Percentiles rank a stretch among this genome's conserved stretches.
These are phyloP conservation scores for Euplexia lucipara DNA, from an alignment of 2,888 invertebrate species.

Conservation along the genomic window DNA sequence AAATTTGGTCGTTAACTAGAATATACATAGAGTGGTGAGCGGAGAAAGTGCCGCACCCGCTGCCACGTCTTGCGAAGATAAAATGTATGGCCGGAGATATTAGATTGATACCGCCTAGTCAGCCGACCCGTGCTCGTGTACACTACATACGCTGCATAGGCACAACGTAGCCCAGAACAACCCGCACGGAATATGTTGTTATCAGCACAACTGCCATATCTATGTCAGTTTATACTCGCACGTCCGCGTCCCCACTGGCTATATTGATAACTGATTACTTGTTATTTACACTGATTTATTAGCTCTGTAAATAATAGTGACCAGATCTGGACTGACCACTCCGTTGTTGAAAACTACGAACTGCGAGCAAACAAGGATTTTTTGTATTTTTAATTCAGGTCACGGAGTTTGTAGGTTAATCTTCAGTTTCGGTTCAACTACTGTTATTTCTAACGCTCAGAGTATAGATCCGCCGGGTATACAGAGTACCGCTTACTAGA, in stretches of 20 bases:
- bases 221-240: conserved; percentile 21
- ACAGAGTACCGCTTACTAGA: conserved; percentile 25
- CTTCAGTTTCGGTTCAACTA: conserved; percentile 30
- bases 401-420: conserved; percentile 46
- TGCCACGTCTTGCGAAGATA: conserved; percentile 54
- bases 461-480: not conserved
- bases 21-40: conserved; percentile 38
- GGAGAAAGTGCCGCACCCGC: conserved; percentile 37
- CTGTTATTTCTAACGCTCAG: conserved; percentile 20
- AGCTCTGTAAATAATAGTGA: conserved; percentile 7
- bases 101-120: conserved; percentile 68
- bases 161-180: conserved; percentile 49
- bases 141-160: conserved; percentile 55
- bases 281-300: conserved; percentile 33
- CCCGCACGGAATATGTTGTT: conserved; percentile 59
- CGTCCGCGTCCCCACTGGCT: conserved; percentile 9
- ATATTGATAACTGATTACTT: conserved; percentile 43
- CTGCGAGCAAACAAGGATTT: conserved; percentile 21
- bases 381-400: conserved; percentile 43
- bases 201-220: conserved; percentile 47
- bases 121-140: conserved; percentile 58
- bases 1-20: conserved; percentile 53
- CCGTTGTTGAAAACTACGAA: conserved; percentile 25
- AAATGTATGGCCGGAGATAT: conserved; percentile 65
- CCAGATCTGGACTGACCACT: conserved; percentile 24